Evolutionary conservation across 1,140 invertebrate species (phyloP).

Genomic region (Lethocerus indicus): DNA sequence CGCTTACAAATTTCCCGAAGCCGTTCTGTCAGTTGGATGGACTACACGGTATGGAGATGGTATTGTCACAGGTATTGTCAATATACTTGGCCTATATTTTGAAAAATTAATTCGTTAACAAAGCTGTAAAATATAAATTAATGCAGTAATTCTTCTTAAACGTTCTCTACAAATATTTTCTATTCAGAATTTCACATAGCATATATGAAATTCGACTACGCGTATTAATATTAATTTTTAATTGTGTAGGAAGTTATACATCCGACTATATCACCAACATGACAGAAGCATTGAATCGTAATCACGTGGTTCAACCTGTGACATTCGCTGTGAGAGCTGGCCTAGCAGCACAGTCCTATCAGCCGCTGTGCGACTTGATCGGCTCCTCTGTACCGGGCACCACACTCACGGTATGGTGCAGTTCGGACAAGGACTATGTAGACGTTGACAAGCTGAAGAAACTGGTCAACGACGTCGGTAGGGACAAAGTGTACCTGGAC

Average conservation of each 20-base stretch:
- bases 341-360: conserved; percentile 42
- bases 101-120: too few relatives aligned
- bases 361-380: conserved; percentile 31
- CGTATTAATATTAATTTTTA: too few relatives aligned
- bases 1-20: conserved; percentile 38
- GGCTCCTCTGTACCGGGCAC: conserved; percentile 22
- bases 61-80: background rate
- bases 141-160: too few relatives aligned
- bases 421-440: conserved; percentile 37
- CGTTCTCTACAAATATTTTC: too few relatives aligned
- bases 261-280: conserved; percentile 50
- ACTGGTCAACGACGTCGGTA: conserved; percentile 39
- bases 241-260: conserved; percentile 42
- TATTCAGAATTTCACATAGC: too few relatives aligned
- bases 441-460: conserved; percentile 35
- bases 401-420: conserved; percentile 57
- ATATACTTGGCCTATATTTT: too few relatives aligned
- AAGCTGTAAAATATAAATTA: too few relatives aligned
- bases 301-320: conserved; percentile 39
- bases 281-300: conserved; percentile 39
- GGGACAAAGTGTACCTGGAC: conserved; percentile 49
- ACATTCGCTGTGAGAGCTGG: conserved; percentile 71
- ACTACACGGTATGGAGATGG: conserved; percentile 38
- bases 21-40: conserved; percentile 73
- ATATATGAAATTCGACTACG: too few relatives aligned